phyloP scores from a whole-genome alignment of 2,888 invertebrate genomes.

The Latheticus oryzae region DNA sequence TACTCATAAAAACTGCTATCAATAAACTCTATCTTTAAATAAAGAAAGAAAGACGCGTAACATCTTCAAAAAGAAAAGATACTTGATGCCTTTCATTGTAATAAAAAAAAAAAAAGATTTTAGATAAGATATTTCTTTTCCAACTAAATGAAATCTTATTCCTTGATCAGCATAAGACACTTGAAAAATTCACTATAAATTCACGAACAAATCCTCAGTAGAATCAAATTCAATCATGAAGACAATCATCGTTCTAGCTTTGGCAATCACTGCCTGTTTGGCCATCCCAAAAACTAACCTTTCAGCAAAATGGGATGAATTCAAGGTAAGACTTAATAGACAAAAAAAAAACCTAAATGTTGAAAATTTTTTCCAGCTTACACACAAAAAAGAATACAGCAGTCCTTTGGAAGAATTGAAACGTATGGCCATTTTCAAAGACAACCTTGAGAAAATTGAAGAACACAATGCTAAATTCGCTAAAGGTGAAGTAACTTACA shows the following conservation, averaged over 20 bases:
- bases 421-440: slow-evolving; percentile 84
- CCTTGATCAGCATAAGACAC: too few species aligned
- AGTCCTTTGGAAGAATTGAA: slow-evolving; percentile 78
- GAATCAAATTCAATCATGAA: slow-evolving; percentile 5
- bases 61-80: too few species aligned
- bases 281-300: background rate
- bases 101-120: too few species aligned
- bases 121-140: too few species aligned
- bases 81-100: too few species aligned
- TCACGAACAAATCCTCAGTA: too few species aligned
- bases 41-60: too few species aligned
- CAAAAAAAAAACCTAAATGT: slow-evolving; percentile 3
- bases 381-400: slow-evolving; percentile 65
- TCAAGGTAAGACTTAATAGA: slow-evolving; percentile 35
- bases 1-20: too few species aligned
- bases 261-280: slow-evolving; percentile 30
- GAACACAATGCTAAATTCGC: slow-evolving; percentile 76
- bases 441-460: slow-evolving; percentile 82
- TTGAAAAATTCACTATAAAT: too few species aligned
- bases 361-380: slow-evolving; percentile 19
- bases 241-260: slow-evolving; percentile 12
- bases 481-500: slow-evolving; percentile 72
- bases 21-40: too few species aligned
- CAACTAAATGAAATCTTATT: too few species aligned
- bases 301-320: slow-evolving; percentile 43